Evolutionary conservation across 2,888 invertebrate species (phyloP), one percentile per base, ranked within the genome.

Genomic region (Acleris literana): DNA sequence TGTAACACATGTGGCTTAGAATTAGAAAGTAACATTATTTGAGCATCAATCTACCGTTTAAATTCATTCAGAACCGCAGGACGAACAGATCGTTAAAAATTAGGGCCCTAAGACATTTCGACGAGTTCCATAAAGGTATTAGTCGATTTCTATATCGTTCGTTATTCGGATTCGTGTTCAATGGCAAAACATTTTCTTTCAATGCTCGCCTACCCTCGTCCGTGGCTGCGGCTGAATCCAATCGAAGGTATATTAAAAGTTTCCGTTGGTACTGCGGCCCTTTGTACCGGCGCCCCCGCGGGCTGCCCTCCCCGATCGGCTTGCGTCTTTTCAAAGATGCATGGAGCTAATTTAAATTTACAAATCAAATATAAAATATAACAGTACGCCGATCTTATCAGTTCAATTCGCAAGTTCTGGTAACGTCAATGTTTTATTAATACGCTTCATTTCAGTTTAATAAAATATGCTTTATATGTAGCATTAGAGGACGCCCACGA

Each of bases 231-330:
- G 87, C 85, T 85, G 85, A 84, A 90, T 89, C 90, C 87, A 88
- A 90, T 90, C 88, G 86, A 83, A 84, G 85, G 87, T 90, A 91
- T 92, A 92, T 93, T 92, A 92, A 91, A 93, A 92, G 86, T 90
- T 92, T 90, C 84, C 83, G 82, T 82, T 83, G 82, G 81, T 82
- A 76, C 80, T 81, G 77, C 80, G 74, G 78, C 82, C 85, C 85
- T 88, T 89, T 87, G 83, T 87, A 76, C 77, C 73, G 76, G 77
- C 76, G 77, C 76, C 79, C 78, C 78, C 77, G 78, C 74, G 80
- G 81, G 76, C 76, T 58, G 65, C 73, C 69, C 70, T 72, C 72
- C 51, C 72, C 74, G 76, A 80, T 84, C 76, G 79, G 76, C 77
- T 81, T 81, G 74, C 73, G 71, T 74, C 72, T 79, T 79, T 83